phyloP scores from a whole-genome alignment of 1,140 invertebrate species.

The Papilio glaucus region DNA sequence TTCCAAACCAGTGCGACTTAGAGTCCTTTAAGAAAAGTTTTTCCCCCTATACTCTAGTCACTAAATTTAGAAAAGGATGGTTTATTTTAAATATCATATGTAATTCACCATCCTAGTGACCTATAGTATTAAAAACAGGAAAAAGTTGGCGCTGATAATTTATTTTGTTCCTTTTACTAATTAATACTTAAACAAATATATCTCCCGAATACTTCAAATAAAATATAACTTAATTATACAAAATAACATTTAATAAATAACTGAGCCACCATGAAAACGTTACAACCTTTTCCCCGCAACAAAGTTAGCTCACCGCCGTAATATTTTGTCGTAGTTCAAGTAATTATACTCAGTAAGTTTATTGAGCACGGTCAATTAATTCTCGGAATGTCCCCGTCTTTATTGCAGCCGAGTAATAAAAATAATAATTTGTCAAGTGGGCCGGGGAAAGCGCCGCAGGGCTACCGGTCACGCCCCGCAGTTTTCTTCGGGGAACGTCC shows the following conservation, averaged over 20 bases:
- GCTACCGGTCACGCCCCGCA: conserved; percentile 5
- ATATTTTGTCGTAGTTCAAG: conserved; percentile 26
- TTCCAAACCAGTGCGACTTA: no score
- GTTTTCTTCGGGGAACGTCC: conserved; percentile 2
- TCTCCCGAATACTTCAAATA: neutral
- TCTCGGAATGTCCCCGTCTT: conserved; percentile 41
- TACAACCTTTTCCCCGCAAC: conserved; percentile 12
- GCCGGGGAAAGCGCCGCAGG: neutral
- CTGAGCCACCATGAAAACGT: neutral
- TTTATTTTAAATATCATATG: no score
- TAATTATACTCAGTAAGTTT: conserved; percentile 40
- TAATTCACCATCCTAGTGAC: no score
- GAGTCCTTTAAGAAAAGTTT: no score
- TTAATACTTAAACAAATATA: neutral
- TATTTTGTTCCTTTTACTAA: no score
- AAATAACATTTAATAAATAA: neutral
- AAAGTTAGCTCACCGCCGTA: conserved; percentile 7
- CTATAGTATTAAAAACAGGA: no score
- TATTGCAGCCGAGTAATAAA: conserved; percentile 46
- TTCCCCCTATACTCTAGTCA: no score
- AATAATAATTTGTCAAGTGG: conserved; percentile 50
- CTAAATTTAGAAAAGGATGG: no score
- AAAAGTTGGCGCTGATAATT: no score
- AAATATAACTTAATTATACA: neutral
- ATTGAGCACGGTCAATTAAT: conserved; percentile 53